Evolutionary conservation across 2,888 invertebrate species (phyloP).

Genomic region (Boloria euphrosyne): DNA sequence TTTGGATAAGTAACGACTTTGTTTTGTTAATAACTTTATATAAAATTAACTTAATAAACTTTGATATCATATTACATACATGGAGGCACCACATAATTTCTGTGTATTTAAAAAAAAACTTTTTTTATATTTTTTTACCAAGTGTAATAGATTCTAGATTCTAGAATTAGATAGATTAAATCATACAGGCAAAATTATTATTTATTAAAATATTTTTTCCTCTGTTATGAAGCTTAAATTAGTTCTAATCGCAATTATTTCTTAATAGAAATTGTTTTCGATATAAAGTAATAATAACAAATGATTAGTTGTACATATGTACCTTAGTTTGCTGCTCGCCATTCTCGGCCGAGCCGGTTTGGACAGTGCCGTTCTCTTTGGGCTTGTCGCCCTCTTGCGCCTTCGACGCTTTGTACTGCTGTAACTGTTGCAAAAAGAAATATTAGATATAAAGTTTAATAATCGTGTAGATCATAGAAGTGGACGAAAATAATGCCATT

Average conservation of each 20-base stretch:
- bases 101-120: background rate
- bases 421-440: constrained; percentile 81
- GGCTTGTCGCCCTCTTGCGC: constrained; percentile 84
- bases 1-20: background rate
- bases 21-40: background rate
- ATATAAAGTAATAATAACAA: no score
- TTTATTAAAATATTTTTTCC: no score
- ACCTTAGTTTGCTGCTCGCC: constrained; percentile 61
- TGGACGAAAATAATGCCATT: no score
- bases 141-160: no score
- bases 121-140: no score
- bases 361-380: constrained; percentile 90
- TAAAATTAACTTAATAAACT: constrained; percentile 4
- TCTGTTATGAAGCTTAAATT: no score
- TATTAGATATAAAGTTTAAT: background rate
- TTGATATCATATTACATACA: constrained; percentile 19
- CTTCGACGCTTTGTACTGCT: constrained; percentile 90
- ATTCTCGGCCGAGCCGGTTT: constrained; percentile 82
- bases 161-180: no score
- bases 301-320: background rate
- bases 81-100: background rate
- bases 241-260: no score
- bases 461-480: no score
- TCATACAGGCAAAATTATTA: no score
- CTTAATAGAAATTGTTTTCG: no score